Conservation (phyloP, 2,888 invertebrate species). For the Dermolepida albohirtum region DNA sequence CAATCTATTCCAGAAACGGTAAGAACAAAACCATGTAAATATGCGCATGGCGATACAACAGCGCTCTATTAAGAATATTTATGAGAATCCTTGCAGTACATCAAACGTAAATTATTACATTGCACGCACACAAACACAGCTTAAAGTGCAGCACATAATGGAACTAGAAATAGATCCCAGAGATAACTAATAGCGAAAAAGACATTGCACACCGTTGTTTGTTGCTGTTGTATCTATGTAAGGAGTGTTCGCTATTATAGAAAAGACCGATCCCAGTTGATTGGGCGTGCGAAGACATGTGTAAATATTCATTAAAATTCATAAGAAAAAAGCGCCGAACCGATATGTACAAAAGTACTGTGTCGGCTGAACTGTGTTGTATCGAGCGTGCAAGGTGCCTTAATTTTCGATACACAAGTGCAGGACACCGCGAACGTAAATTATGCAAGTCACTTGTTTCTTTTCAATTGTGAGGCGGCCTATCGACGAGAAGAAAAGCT, state of each 20-base stretch:
- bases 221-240: constrained; percentile 31
- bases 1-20: no score
- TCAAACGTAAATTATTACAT: constrained; percentile 17
- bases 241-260: constrained; percentile 48
- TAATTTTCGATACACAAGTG: constrained; percentile 36
- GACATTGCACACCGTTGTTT: constrained; percentile 23
- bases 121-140: constrained; percentile 3
- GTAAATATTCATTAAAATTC: constrained; percentile 48
- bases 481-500: constrained; percentile 3
- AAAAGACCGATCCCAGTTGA: constrained; percentile 46
- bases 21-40: no score
- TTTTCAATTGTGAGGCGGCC: constrained; percentile 3
- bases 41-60: no score
- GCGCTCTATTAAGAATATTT: constrained; percentile 5
- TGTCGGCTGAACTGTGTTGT: constrained; percentile 6
- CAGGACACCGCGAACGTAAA: constrained; percentile 15
- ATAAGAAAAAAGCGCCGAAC: constrained; percentile 39
- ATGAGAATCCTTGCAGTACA: constrained; percentile 25
- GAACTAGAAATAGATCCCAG: constrained; percentile 33
- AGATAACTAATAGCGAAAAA: constrained; percentile 26
- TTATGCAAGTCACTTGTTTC: constrained; percentile 36
- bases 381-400: constrained; percentile 28
- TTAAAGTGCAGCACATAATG: constrained; percentile 32
- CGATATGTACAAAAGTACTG: constrained; percentile 10
- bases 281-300: constrained; percentile 49